Conservation (phyloP, 1,140 invertebrate species). For the Pogonomyrmex californicus region DNA sequence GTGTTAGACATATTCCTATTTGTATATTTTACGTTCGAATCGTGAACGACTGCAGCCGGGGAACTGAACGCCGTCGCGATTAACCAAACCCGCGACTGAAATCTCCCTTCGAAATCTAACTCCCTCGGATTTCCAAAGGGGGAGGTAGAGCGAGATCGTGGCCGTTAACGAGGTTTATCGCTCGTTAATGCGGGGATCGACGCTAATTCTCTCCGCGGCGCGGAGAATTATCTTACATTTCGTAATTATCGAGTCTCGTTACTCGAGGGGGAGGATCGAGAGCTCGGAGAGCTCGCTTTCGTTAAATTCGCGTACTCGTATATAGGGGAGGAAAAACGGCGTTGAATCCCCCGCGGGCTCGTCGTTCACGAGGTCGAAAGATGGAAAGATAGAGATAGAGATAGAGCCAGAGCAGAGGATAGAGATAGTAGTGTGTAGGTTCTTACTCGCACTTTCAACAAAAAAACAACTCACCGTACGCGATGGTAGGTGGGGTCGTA, state of each 20-base stretch:
- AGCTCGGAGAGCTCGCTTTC: neutral
- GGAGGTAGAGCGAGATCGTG: neutral
- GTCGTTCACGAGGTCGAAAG: conserved; percentile 48
- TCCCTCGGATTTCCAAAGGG: too few species aligned
- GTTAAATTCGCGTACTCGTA: neutral
- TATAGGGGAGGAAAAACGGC: neutral
- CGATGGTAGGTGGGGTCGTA: conserved; percentile 84
- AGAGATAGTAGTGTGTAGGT: conserved; percentile 48
- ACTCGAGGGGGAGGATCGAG: neutral
- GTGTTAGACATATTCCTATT: conserved; percentile 67
- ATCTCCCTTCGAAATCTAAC: conserved; percentile 23
- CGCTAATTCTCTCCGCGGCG: conserved; percentile 21
- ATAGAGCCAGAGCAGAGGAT: conserved; percentile 40
- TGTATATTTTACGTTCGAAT: conserved; percentile 58
- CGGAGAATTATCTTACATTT: conserved; percentile 32
- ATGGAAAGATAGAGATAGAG: conserved; percentile 19
- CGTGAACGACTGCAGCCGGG: conserved; percentile 59
- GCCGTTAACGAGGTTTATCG: conserved; percentile 46
- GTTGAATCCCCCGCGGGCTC: conserved; percentile 28
- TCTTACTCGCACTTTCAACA: conserved; percentile 80
- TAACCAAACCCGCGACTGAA: conserved; percentile 20
- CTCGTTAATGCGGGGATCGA: conserved; percentile 32
- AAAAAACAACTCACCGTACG: conserved; percentile 86
- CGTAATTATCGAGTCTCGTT: conserved; percentile 45
- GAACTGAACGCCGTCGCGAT: conserved; percentile 39